Evolutionary conservation across 2,797 vertebrate genomes (phyloP).

Genomic region (Mustela erminea): DNA sequence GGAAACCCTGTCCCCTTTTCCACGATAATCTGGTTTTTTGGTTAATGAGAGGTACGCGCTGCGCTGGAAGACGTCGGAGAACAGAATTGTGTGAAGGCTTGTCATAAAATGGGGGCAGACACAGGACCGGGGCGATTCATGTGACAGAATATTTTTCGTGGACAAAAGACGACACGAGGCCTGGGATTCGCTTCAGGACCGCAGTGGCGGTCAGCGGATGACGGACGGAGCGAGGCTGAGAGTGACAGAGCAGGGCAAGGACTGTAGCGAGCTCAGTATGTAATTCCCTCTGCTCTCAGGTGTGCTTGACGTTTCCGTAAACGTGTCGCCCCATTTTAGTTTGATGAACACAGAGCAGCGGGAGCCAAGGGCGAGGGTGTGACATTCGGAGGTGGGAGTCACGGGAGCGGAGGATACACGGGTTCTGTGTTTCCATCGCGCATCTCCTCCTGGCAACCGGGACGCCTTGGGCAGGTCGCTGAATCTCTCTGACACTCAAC

Average conservation of each 20-base stretch:
- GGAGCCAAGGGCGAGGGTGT: no score
- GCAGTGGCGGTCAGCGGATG: accelerated
- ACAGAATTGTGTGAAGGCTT: accelerated
- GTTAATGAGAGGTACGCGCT: background rate
- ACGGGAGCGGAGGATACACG: accelerated
- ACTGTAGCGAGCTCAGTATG: accelerated
- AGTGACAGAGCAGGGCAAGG: background rate
- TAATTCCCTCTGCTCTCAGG: background rate
- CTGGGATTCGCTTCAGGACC: no score
- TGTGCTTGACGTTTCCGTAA: background rate
- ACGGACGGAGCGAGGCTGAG: background rate
- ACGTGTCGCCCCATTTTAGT: accelerated
- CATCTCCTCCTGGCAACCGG: accelerated
- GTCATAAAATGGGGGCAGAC: accelerated
- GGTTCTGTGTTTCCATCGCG: accelerated
- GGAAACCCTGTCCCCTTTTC: accelerated
- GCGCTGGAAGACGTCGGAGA: background rate
- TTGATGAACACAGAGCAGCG: background rate
- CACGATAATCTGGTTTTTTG: background rate
- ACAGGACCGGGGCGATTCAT: accelerated
- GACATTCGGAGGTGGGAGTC: accelerated
- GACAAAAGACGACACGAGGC: background rate
- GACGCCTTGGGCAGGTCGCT: background rate
- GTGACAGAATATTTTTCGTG: accelerated
- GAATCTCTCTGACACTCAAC: accelerated